Evolutionary conservation across 23 tunicate species (phyloP).

Genomic region (Ciona savignyi): DNA sequence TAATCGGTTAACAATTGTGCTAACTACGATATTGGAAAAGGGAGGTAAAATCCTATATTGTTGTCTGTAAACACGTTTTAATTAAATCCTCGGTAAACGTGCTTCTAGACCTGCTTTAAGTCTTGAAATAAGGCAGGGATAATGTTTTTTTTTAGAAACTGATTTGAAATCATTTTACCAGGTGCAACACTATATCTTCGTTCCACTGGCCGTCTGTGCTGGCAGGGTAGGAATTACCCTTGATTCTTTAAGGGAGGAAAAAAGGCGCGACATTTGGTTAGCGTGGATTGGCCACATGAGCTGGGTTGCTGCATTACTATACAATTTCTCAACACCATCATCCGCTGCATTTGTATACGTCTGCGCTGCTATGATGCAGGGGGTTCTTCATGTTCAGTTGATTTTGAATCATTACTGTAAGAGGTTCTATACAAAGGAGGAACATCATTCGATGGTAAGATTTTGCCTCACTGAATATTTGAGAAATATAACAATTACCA

Average conservation of each 20-base stretch:
- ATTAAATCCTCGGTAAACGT: background rate
- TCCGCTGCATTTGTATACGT: slow-evolving; percentile 31
- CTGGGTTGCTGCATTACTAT: slow-evolving; percentile 34
- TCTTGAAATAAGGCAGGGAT: too few species aligned
- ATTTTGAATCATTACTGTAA: slow-evolving; percentile 76
- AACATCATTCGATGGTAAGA: slow-evolving; percentile 58
- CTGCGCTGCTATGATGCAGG: slow-evolving; percentile 51
- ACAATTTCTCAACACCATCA: slow-evolving; percentile 13
- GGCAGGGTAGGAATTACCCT: slow-evolving; percentile 67
- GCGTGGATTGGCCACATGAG: slow-evolving; percentile 56
- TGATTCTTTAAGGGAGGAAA: slow-evolving; percentile 57
- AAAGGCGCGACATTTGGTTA: slow-evolving; percentile 59
- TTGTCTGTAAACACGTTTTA: background rate
- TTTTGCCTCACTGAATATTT: too few species aligned
- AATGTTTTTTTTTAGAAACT: too few species aligned
- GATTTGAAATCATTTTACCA: slow-evolving; percentile 17
- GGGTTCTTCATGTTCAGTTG: slow-evolving; percentile 79
- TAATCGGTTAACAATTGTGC: too few species aligned
- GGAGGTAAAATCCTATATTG: background rate
- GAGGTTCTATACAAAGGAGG: slow-evolving; percentile 52
- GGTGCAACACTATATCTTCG: slow-evolving; percentile 69
- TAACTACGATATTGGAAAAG: too few species aligned
- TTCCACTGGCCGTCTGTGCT: slow-evolving; percentile 45
- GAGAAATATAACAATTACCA: too few species aligned
- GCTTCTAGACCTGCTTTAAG: too few species aligned